phyloP scores from a whole-genome alignment of 2,797 vertebrate species.

The Spea hammondii region DNA sequence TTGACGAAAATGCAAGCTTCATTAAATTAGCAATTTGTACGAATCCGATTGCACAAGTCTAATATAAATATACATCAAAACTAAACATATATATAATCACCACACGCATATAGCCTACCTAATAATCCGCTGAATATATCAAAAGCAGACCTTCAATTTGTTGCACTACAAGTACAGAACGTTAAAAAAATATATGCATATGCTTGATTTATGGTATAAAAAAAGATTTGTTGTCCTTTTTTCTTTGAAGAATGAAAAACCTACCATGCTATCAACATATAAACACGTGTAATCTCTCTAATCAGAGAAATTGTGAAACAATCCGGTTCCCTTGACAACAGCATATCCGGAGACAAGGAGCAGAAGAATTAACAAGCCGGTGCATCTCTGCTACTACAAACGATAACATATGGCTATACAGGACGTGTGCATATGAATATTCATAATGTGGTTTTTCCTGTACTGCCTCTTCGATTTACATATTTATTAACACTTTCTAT shows the following conservation, averaged over 20 bases:
- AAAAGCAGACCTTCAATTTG: no score
- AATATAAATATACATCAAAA: no score
- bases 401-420: constrained; percentile 27
- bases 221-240: neutral
- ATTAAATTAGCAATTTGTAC: no score
- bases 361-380: constrained; percentile 45
- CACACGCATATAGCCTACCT: no score
- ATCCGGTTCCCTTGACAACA: constrained; percentile 69
- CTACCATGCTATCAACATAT: neutral
- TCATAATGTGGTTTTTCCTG: constrained; percentile 4
- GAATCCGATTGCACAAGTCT: no score
- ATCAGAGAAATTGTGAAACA: constrained; percentile 45
- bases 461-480: neutral
- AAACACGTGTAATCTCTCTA: neutral
- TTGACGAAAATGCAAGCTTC: no score
- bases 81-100: no score
- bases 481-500: neutral
- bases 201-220: no score
- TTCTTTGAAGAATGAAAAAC: neutral
- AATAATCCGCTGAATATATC: no score
- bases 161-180: no score
- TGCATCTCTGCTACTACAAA: constrained; percentile 35
- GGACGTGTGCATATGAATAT: constrained; percentile 29
- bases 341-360: constrained; percentile 46
- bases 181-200: no score